phyloP scores from a whole-genome alignment of 2,888 invertebrate genomes.

The Acanthosepion pharaonis region DNA sequence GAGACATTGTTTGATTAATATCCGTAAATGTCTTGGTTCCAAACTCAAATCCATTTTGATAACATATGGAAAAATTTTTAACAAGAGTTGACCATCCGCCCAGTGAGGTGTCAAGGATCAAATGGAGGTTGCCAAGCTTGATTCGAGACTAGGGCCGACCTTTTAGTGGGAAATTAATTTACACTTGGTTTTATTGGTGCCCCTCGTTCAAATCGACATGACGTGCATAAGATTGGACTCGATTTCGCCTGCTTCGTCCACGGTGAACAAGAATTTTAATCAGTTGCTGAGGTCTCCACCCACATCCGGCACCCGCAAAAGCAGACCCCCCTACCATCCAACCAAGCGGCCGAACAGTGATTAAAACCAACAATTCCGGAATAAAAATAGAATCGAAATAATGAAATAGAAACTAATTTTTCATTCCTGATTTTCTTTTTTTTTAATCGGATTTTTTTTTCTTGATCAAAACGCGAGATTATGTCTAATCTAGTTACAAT shows the following conservation, averaged over 20 bases:
- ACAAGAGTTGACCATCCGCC: neutral
- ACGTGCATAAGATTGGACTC: neutral
- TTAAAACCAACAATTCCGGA: neutral
- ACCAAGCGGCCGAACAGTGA: neutral
- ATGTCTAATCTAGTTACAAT: neutral
- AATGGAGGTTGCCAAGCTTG: neutral
- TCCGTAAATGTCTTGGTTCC: neutral
- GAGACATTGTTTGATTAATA: neutral
- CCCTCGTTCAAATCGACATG: neutral
- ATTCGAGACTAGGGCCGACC: neutral
- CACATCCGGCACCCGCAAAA: neutral
- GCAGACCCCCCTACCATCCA: neutral
- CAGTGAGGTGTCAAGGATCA: neutral
- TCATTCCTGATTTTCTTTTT: neutral
- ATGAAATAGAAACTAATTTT: neutral
- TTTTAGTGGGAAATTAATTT: neutral
- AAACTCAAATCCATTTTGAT: neutral
- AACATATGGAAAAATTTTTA: neutral
- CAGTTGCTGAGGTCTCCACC: neutral
- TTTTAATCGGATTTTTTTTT: neutral
- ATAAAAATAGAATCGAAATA: neutral
- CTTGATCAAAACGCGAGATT: neutral
- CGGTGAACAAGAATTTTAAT: neutral
- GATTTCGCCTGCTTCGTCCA: neutral
- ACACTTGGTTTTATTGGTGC: slow-evolving; percentile 4